Percentiles rank a stretch among this genome's conserved stretches.
Evolutionary conservation across 2,797 vertebrate genomes (phyloP).

Genomic region (Danio jaintianensis): DNA sequence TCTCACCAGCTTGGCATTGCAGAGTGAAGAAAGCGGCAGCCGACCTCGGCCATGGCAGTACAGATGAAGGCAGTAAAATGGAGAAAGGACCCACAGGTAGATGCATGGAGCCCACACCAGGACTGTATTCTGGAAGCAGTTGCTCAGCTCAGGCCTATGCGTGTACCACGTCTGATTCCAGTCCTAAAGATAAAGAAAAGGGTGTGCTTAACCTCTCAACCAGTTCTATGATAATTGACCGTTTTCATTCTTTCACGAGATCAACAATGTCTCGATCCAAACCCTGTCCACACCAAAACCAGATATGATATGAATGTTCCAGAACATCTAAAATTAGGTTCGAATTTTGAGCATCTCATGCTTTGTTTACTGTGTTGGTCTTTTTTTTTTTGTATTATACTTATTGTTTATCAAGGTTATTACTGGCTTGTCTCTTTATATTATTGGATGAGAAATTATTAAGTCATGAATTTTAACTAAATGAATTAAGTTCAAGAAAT

Average conservation of each 20-base stretch:
- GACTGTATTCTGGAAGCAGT: slow-evolving; percentile 89
- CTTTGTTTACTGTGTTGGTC: slow-evolving; percentile 26
- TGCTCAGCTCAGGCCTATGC: slow-evolving; percentile 85
- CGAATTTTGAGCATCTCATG: not conserved
- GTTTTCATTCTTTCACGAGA: slow-evolving; percentile 9
- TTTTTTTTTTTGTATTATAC: not conserved
- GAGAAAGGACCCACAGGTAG: slow-evolving; percentile 88
- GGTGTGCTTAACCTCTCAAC: slow-evolving; percentile 17
- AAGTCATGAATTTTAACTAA: slow-evolving; percentile 6
- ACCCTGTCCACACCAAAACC: slow-evolving; percentile 9
- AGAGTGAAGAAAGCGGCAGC: slow-evolving; percentile 91
- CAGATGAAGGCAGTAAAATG: slow-evolving; percentile 89
- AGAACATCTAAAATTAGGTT: slow-evolving; percentile 18
- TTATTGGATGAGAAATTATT: not conserved
- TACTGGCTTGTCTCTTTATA: not conserved
- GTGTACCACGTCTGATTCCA: slow-evolving; percentile 91
- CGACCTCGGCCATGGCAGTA: slow-evolving; percentile 86
- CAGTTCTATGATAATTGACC: slow-evolving; percentile 15
- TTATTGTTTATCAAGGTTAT: slow-evolving; percentile 10
- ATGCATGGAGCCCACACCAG: slow-evolving; percentile 87
- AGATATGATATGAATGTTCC: slow-evolving; percentile 9
- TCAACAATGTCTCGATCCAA: not conserved
- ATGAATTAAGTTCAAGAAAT: not conserved
- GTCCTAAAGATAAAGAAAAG: slow-evolving; percentile 74
- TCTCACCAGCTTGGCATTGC: slow-evolving; percentile 91